Base-by-base conservation (phyloP, 2,797 vertebrate genomes). In the Micropoecilia bifurca region DNA sequence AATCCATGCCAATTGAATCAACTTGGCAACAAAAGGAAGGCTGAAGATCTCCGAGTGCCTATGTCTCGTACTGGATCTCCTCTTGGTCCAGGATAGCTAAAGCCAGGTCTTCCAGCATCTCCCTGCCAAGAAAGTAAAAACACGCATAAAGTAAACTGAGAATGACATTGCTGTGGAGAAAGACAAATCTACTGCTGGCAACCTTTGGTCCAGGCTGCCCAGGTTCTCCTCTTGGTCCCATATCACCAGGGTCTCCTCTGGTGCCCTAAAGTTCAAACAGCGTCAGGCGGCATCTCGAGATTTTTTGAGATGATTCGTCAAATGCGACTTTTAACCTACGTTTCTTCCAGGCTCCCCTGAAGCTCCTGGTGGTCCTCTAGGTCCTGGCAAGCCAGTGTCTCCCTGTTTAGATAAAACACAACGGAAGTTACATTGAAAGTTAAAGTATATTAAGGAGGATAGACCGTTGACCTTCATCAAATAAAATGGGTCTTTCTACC, bases 11-110 rank as follows among this genome's bases (percentile, higher is more conserved):
- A 82, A 77, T 5, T 16, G 1, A 57, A 39, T 36, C 48, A 61
- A 20, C 66, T 33, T 33, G 28, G 47, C 16, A 30, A 0, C 0
- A 9, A 2, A 22, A 20, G 18, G 10, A 74, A 57, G 36, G 57
- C 5, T 55, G 47, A 78, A n/a, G 25, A 33, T 12, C 0, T 68
- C 36, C 25, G 36, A 22, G 30, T 43, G 20, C 16, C 13, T 45
- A 7, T 25, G 1, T 73, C 71, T 76, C 3, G 81, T 94, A 99
- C 98, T 72, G 96, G 90, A 0, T 79, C 1, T 88, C 98, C 98
- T 93, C 97, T 96, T 72, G 96, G 82, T 87, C 98, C 98, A 16
- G 97, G 97, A 84, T 97, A 99, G 92, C 96, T 97, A 89, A 99
- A 98, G 73, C 98, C 98, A 87, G 97, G 96, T 93, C 98, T 96